A percentile compares a stretch with the other conserved stretches of the same genome.
These are phyloP conservation scores for Harpagus bidentatus DNA, from an alignment of 2,113 vertebrate genomes.

Conservation along the genomic window DNA sequence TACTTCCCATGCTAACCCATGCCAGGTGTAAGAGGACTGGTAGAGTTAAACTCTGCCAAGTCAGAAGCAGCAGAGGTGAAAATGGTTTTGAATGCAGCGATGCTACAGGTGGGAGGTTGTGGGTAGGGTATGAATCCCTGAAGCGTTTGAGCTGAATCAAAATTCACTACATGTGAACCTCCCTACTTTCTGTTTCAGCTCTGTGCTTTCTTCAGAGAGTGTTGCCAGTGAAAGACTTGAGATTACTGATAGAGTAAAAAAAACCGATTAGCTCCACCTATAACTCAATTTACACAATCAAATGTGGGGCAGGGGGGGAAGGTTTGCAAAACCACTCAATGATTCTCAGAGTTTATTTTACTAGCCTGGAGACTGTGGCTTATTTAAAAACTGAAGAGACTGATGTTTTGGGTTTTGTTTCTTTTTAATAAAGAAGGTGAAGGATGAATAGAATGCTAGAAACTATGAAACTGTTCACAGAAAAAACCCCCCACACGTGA, in stretches of 20 bases:
- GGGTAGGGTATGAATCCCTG: neutral
- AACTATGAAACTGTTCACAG: neutral
- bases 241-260: neutral
- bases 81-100: neutral
- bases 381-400: neutral
- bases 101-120: neutral
- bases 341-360: neutral
- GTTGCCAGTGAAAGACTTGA: neutral
- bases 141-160: neutral
- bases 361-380: neutral
- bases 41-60: neutral
- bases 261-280: neutral
- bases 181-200: neutral
- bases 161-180: neutral
- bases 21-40: neutral
- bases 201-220: neutral
- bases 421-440: neutral
- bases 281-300: neutral
- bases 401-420: neutral
- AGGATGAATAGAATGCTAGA: neutral
- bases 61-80: neutral
- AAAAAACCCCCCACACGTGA: accelerated
- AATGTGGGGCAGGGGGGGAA: neutral
- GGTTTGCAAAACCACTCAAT: neutral
- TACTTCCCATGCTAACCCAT: neutral